Base-by-base conservation (phyloP, 2,797 vertebrate genomes). In the Halcyon smyrnensis region DNA sequence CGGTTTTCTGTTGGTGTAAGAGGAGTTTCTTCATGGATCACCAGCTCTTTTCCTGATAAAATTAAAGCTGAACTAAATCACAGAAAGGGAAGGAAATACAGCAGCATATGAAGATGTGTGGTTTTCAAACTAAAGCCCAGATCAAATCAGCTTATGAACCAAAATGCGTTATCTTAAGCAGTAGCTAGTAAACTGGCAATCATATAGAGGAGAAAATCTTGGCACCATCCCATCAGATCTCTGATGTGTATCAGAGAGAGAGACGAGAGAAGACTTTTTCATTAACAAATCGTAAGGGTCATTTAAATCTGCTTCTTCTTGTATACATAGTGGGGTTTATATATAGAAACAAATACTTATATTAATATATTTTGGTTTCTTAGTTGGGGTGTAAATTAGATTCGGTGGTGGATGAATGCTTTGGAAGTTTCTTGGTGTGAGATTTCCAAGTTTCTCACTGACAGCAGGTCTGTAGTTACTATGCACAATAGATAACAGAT, bases 341-440 rank as follows among this genome's bases (percentile, higher is more conserved):
- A 15, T 30, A 45, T 39, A 53, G 62, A 51, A 34, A 15, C 2
- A 34, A 63, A 78, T 62, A 41, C 59, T 24, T 89, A 41, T 34
- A 25, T 16, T 12, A 27, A 43, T 79, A 23, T 43, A n/a, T 86
- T 84, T 92, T 59, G 4, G 12, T 83, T 27, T 53, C 34, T 69
- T 84, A 57, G 21, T 60, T 91, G 56, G 89, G 39, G 34, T 93
- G 43, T 79, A 89, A 96, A 95, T 96, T 88, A 79, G 93, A 95
- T 89, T 95, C 64, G 89, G 4, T 24, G 39, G 27, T 80, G 64
- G 50, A 27, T 68, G 78, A 89, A 62, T 17, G 41, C 28, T 92
- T 82, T 21, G 27, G 27, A 81, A 74, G 27, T 95, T 87, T 62
- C 75, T 89, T 77, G 43, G 53, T 79, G 32, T 75, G 81, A 90